Conservation (phyloP, 2,113 vertebrate genomes). For the Anser cygnoides region DNA sequence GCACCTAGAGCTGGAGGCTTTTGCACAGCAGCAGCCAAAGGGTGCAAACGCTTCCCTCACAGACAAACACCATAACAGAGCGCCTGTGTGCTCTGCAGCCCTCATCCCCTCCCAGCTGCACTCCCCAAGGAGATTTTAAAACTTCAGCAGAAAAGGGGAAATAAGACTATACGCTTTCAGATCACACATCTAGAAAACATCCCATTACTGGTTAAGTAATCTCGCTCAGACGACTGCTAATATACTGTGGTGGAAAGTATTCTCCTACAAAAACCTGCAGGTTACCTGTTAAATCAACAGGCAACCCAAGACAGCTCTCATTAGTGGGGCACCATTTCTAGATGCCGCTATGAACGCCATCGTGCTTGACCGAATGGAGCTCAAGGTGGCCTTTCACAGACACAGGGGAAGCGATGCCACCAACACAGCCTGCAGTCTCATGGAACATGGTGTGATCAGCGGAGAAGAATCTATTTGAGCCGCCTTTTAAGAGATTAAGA, state of each 20-base stretch:
- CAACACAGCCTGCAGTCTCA: background rate
- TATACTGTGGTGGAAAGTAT: background rate
- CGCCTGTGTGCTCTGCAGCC: background rate
- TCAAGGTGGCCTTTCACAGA: background rate
- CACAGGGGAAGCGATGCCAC: background rate
- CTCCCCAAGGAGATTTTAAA: background rate
- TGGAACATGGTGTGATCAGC: background rate
- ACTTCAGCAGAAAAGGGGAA: background rate
- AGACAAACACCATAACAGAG: rapidly evolving
- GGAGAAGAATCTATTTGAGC: background rate
- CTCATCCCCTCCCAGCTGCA: background rate
- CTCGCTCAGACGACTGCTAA: background rate
- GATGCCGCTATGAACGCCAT: background rate
- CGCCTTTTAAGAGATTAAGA: background rate
- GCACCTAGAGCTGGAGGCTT: background rate
- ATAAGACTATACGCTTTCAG: background rate
- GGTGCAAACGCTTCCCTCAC: background rate
- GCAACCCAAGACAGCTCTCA: background rate
- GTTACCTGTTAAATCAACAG: background rate
- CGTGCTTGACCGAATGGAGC: background rate
- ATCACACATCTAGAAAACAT: background rate
- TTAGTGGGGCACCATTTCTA: rapidly evolving
- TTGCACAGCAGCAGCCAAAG: too few species aligned
- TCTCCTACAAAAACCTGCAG: background rate
- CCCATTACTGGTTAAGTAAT: background rate